phyloP scores from a whole-genome alignment of 2,113 vertebrate genomes.

The Laticauda laticaudata region DNA sequence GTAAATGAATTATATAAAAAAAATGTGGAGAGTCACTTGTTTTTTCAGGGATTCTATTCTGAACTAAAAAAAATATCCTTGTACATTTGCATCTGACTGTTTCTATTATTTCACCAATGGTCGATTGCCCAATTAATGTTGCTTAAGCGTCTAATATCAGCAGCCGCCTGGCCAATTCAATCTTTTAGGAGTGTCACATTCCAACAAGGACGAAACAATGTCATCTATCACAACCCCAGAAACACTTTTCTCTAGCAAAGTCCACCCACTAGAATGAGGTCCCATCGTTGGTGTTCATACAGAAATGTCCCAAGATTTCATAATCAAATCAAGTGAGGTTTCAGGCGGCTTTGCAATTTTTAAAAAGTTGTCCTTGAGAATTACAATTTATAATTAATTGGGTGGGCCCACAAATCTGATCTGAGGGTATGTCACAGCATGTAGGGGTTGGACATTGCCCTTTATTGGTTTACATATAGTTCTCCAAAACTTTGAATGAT shows the following conservation, averaged over 20 bases:
- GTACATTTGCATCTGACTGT: not conserved
- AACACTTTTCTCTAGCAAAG: not conserved
- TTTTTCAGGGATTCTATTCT: not conserved
- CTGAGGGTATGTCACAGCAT: not conserved
- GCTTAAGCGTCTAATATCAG: not conserved
- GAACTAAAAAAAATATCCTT: not conserved
- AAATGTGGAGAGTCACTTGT: not conserved
- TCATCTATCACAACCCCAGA: not conserved
- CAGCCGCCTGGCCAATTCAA: not conserved
- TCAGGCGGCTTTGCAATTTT: not conserved
- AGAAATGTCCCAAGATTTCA: not conserved
- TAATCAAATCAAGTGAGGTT: not conserved
- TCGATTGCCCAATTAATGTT: not conserved
- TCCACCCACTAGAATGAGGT: not conserved
- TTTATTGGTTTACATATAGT: not conserved
- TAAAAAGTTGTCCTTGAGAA: not conserved
- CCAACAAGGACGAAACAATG: not conserved
- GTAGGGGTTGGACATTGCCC: not conserved
- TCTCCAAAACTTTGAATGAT: not conserved
- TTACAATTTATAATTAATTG: not conserved
- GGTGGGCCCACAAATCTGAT: not conserved
- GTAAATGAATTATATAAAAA: not conserved
- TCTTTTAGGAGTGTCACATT: not conserved
- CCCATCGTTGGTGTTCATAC: not conserved
- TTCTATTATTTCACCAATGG: not conserved